These are phyloP conservation scores for Rhabdophis nuchalis DNA, from an alignment of 2,797 vertebrate genomes.

Conservation along the genomic window DNA sequence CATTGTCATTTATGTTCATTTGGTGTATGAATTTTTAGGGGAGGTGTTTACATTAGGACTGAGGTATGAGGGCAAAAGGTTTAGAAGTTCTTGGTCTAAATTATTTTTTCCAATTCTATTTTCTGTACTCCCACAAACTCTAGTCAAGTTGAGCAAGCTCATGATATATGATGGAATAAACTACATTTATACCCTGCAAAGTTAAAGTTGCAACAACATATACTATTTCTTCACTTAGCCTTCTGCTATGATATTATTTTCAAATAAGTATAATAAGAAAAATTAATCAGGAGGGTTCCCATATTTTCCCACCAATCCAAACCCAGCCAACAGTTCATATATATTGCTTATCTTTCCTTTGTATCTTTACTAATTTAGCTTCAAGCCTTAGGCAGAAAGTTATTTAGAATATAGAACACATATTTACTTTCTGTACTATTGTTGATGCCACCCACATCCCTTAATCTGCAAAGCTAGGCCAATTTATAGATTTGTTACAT, in stretches of 20 bases:
- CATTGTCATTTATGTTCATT: not conserved
- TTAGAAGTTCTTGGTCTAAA: not conserved
- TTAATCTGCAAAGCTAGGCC: not conserved
- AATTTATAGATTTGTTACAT: conserved; percentile 6
- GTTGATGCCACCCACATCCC: not conserved
- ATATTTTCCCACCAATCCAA: not conserved
- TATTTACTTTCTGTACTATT: not conserved
- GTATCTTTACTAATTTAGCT: not conserved
- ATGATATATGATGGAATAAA: not conserved
- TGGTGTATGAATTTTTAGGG: not conserved
- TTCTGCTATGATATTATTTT: not conserved
- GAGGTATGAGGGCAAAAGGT: not conserved
- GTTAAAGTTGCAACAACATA: not conserved
- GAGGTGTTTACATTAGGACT: not conserved
- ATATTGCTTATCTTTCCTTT: not conserved
- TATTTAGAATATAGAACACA: not conserved
- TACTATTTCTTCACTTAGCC: not conserved
- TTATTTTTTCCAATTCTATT: not conserved
- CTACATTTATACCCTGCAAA: not conserved
- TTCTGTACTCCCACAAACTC: not conserved
- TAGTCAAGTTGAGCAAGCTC: not conserved
- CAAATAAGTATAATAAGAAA: conserved; percentile 16
- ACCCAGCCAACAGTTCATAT: not conserved
- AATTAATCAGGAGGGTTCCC: not conserved
- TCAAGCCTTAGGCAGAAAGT: not conserved